Conservation (phyloP, 1,140 invertebrate species). For the Pseudomyrmex flavicornis region DNA sequence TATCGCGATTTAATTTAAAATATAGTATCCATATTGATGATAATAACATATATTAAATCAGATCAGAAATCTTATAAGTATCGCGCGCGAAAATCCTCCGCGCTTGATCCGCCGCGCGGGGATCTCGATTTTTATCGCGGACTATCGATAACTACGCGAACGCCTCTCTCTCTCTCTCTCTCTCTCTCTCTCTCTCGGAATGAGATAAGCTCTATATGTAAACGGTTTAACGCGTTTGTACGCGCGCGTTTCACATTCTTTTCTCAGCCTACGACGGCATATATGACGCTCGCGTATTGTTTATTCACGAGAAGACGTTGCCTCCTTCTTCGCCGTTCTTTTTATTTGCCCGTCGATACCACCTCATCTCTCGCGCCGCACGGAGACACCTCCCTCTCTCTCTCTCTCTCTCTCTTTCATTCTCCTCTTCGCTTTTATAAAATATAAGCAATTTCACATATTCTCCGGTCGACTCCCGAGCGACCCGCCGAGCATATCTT, state of each 20-base stretch:
- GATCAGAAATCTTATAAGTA: background rate
- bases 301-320: conserved; percentile 73
- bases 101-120: no score
- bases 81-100: no score
- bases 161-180: conserved; percentile 5
- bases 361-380: conserved; percentile 52
- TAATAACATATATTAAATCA: conserved; percentile 17
- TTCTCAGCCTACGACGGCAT: conserved; percentile 36
- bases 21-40: conserved; percentile 7
- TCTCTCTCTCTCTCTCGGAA: conserved; percentile 4
- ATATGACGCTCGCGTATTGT: conserved; percentile 63
- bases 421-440: conserved; percentile 71
- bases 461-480: conserved; percentile 65
- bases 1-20: conserved; percentile 5
- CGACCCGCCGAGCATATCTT: conserved; percentile 62
- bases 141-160: conserved; percentile 7
- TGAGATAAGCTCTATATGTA: conserved; percentile 9
- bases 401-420: conserved; percentile 14
- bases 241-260: conserved; percentile 21
- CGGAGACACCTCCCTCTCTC: conserved; percentile 24
- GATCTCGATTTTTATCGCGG: conserved; percentile 10
- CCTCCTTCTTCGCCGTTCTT: conserved; percentile 33
- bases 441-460: conserved; percentile 78
- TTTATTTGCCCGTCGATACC: conserved; percentile 64
- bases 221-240: background rate